phyloP scores from a whole-genome alignment of 2,888 invertebrate genomes.

The Eupithecia inturbata region DNA sequence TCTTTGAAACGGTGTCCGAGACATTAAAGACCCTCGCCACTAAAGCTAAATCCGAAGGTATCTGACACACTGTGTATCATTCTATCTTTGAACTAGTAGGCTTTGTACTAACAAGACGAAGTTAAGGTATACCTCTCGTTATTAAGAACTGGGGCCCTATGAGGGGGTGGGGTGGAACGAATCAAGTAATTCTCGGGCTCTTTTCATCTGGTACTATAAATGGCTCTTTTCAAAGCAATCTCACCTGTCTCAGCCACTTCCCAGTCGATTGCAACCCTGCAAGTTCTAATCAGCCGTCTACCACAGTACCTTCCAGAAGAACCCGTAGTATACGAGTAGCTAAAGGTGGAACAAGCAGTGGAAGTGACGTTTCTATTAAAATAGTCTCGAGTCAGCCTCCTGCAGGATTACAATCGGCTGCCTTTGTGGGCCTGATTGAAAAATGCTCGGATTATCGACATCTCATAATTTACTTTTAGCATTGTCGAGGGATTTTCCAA shows the following conservation, averaged over 20 bases:
- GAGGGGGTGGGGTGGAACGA: neutral
- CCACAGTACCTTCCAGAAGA: neutral
- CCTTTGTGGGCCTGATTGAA: slow-evolving; percentile 31
- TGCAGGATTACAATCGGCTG: slow-evolving; percentile 28
- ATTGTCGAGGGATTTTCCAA: slow-evolving; percentile 19
- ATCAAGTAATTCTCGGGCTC: neutral
- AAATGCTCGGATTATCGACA: slow-evolving; percentile 32
- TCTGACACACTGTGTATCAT: neutral
- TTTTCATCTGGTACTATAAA: neutral
- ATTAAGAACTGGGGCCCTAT: neutral
- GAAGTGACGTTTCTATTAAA: slow-evolving; percentile 59
- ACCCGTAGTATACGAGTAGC: neutral
- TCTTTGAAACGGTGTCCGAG: slow-evolving; percentile 1
- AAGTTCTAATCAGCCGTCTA: neutral
- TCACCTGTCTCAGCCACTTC: neutral
- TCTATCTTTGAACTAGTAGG: neutral
- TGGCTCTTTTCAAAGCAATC: neutral
- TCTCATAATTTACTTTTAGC: slow-evolving; percentile 30
- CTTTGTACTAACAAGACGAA: neutral
- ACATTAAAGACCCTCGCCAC: neutral
- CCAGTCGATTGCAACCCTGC: neutral
- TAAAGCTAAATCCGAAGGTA: neutral
- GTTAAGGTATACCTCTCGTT: neutral
- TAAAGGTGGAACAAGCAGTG: slow-evolving; percentile 45
- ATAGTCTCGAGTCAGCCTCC: slow-evolving; percentile 37